Base-by-base conservation (phyloP, 2,888 invertebrate genomes). In the Diaphora mendica region DNA sequence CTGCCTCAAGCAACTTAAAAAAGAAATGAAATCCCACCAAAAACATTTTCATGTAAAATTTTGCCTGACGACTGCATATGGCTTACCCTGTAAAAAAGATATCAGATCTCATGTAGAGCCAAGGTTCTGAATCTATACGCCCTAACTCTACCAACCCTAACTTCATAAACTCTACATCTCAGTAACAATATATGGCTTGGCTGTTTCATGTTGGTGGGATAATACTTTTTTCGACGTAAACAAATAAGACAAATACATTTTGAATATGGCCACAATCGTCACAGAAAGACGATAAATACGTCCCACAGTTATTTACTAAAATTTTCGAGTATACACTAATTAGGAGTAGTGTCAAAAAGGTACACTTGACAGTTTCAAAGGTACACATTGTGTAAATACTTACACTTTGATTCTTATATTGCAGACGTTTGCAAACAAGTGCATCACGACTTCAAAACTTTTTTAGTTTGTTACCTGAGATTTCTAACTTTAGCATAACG, bases 331-430 rank as follows among this genome's bases (percentile, higher is more conserved):
- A 17, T 30, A 62, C 30, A 30, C 62, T 62, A 30, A 62, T 62
- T 17, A 30, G 7, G 3, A 26, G n/a, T 30, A 15, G 30, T 62
- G 17, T 17, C 3, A 11, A 59, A 59, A 59, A 17, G 30, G 26
- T 15, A 59, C 26, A 59, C n/a, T 11, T 59, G 8, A 3, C 13
- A 26, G 9, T 26, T 59, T 59, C 4, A 13, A 59, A 59, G 26
- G 59, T 59, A 59, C 13, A 59, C 26, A 59, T 59, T 59, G 26
- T 59, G 59, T 59, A 59, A 59, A 55, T 55, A n/a, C 55, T 39
- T 39, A 39, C 11, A 26, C 17, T 48, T 48, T 20, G 8, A 7
- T 7, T 23, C 51, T 20, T 7, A 55, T 11, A 55, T 51, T 48
- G 51, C 8, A 51, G 9, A 51, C 51, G 23, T 51, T 51, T 51